These are phyloP conservation scores for Limosa lapponica DNA, from an alignment of 2,797 vertebrate genomes.

Conservation along the genomic window DNA sequence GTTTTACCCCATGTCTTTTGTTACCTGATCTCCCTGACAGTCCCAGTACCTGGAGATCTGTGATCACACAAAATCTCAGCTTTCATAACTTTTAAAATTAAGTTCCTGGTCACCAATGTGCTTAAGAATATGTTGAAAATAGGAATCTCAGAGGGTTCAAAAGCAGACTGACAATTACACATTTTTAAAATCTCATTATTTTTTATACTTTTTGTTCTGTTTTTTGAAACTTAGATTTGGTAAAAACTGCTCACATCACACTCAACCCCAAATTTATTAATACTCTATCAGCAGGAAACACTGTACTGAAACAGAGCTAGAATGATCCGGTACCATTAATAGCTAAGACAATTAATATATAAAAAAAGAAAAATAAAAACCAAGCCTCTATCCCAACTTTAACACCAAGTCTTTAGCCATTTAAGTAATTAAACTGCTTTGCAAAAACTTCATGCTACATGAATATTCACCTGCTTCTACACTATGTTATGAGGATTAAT, in stretches of 20 bases:
- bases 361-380: neutral
- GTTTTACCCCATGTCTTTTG: neutral
- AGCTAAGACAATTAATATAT: neutral
- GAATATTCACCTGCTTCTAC: neutral
- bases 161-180: neutral
- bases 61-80: neutral
- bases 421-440: neutral
- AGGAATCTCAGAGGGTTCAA: neutral
- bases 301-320: neutral
- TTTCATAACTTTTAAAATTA: neutral
- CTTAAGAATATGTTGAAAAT: neutral
- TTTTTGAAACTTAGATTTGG: neutral
- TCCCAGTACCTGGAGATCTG: neutral
- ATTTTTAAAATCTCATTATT: neutral
- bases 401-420: neutral
- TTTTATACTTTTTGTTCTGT: neutral
- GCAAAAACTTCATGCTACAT: neutral
- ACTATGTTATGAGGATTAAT: neutral
- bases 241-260: neutral
- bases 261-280: neutral
- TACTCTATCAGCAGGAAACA: neutral
- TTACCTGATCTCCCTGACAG: neutral
- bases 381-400: neutral
- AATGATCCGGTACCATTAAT: neutral
- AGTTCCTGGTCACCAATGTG: accelerated